A percentile compares a stretch with the other conserved stretches of the same genome.
phyloP scores from a whole-genome alignment of 2,797 vertebrate genomes.

The Malacoctenus gilli region DNA sequence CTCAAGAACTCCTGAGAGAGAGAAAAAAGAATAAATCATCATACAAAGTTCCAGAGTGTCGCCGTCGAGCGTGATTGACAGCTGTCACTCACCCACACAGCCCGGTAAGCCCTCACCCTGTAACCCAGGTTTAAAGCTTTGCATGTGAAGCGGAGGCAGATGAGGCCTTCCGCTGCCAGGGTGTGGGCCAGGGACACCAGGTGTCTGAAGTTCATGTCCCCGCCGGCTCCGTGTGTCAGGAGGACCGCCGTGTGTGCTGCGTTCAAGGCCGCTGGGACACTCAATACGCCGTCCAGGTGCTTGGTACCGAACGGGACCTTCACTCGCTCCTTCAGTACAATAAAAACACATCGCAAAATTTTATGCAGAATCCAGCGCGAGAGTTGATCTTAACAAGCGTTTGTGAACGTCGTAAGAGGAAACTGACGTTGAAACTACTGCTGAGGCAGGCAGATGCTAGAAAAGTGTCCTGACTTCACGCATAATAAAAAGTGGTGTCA shows the following conservation, averaged over 20 bases:
- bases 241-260: slow-evolving; percentile 79
- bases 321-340: slow-evolving; percentile 83
- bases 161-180: slow-evolving; percentile 79
- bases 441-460: too few species aligned
- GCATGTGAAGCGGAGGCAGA: slow-evolving; percentile 92
- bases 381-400: too few species aligned
- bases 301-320: slow-evolving; percentile 89
- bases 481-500: too few species aligned
- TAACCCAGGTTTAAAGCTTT: slow-evolving; percentile 88
- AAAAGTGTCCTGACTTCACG: too few species aligned
- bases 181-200: slow-evolving; percentile 83
- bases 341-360: too few species aligned
- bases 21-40: not conserved
- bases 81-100: slow-evolving; percentile 89
- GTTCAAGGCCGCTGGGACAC: slow-evolving; percentile 71
- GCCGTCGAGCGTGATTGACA: too few species aligned
- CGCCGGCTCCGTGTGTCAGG: slow-evolving; percentile 92
- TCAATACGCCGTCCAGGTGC: slow-evolving; percentile 82
- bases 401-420: too few species aligned
- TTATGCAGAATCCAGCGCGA: too few species aligned
- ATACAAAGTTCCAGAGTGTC: too few species aligned
- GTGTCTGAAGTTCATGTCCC: slow-evolving; percentile 90
- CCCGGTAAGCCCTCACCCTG: slow-evolving; percentile 86
- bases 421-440: too few species aligned
- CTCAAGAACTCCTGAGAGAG: slow-evolving; percentile 85